Evolutionary conservation across 2,888 invertebrate genomes (phyloP), one percentile per base, ranked within the genome.

Genomic region (Lamellibrachia columna): DNA sequence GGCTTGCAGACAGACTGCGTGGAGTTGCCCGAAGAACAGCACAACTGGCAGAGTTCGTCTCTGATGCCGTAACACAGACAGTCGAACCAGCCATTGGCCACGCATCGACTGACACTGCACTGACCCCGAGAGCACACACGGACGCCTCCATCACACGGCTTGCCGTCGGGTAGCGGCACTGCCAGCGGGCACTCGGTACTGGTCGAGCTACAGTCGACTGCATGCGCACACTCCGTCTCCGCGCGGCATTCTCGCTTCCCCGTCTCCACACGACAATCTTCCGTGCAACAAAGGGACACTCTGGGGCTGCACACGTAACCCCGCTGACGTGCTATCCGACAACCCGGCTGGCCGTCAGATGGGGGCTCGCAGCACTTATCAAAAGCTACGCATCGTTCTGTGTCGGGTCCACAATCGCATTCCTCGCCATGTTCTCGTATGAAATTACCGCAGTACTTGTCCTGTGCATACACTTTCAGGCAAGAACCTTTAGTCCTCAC

Each of bases 261-360:
- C 91, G 22, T 91, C n/a, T 8, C 55, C 22, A 91, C 55, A 7
- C 28, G 53, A 91, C 91, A 91, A 2, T 91, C 22, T 6, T 40
- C 15, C 11, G 53, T 91, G 55, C 91, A 91, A n/a, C 91, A 91
- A 22, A 28, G 22, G 3, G 53, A 55, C 53, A 40, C 58, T 58
- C n/a, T 91, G 9, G 91, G 55, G n/a, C 91, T 91, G 55, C 91
- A 91, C 53, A 91, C 91, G 91, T 91, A 91, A 53, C 58, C 91
- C 53, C 7, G 53, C n/a, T 40, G 9, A 40, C 9, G 9, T n/a
- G 53, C 58, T 53, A 91, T 91, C 91, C 58, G 53, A 55, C 91
- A 91, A 3, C 53, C 58, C 7, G n/a, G 55, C 4, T 40, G 9
- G 11, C 53, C 53, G 55, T 53, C 58, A 4, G 6, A 22, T 2